Conservation (phyloP, 2,888 invertebrate genomes). For the Thymelicus acteon region DNA sequence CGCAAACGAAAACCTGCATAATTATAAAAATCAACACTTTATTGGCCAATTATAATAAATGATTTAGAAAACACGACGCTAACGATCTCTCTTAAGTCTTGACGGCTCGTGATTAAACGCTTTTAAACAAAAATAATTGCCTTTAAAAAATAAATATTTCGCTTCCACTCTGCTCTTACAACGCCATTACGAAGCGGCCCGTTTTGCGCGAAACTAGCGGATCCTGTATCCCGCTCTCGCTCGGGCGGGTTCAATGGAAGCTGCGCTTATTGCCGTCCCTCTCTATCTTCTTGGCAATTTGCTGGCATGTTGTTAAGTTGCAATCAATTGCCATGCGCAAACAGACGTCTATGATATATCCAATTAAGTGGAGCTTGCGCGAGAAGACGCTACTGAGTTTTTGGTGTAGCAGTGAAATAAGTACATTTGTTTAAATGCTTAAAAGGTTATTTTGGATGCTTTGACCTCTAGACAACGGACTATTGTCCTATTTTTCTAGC, state of each 20-base stretch:
- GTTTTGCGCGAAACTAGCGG: slow-evolving; percentile 43
- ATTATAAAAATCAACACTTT: slow-evolving; percentile 74
- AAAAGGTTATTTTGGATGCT: too few relatives aligned
- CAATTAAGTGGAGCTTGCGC: slow-evolving; percentile 72
- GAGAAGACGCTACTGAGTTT: slow-evolving; percentile 58
- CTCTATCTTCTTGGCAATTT: slow-evolving; percentile 72
- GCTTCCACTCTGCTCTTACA: slow-evolving; percentile 58
- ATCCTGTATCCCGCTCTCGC: slow-evolving; percentile 51
- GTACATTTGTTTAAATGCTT: too few relatives aligned
- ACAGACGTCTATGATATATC: slow-evolving; percentile 85
- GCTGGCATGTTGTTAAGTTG: slow-evolving; percentile 83
- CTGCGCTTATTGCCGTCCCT: slow-evolving; percentile 50
- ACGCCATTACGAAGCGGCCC: slow-evolving; percentile 63
- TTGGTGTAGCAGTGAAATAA: slow-evolving; percentile 34
- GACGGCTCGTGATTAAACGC: slow-evolving; percentile 67
- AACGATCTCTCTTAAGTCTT: slow-evolving; percentile 58
- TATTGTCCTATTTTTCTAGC: too few relatives aligned
- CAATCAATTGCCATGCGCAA: slow-evolving; percentile 86
- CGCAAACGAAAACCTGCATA: slow-evolving; percentile 53
- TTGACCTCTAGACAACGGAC: too few relatives aligned
- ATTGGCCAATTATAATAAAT: slow-evolving; percentile 76
- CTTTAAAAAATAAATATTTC: slow-evolving; percentile 71
- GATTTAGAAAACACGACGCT: slow-evolving; percentile 64
- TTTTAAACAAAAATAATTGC: slow-evolving; percentile 75
- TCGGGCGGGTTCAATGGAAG: neutral